phyloP scores from a whole-genome alignment of 2,113 vertebrate genomes.

The Lamprotornis superbus region DNA sequence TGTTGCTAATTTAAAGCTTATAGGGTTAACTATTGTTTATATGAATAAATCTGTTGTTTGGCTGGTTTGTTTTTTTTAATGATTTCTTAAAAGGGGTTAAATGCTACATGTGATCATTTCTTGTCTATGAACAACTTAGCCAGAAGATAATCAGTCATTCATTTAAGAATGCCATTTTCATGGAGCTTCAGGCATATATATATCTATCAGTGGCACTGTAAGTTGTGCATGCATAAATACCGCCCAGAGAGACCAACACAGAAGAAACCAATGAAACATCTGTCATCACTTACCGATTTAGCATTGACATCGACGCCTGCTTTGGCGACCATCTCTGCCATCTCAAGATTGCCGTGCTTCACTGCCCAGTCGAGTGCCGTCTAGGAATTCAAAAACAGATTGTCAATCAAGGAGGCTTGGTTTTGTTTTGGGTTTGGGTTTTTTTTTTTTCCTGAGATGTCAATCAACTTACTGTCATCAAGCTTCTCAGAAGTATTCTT shows the following conservation, averaged over 20 bases:
- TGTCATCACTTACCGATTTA: conserved; percentile 80
- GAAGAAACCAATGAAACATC: conserved; percentile 68
- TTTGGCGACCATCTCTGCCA: conserved; percentile 75
- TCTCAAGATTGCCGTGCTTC: conserved; percentile 66
- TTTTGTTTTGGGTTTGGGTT: conserved; percentile 2
- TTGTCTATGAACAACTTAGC: not conserved
- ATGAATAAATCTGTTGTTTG: not conserved
- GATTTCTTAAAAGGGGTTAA: conserved; percentile 6
- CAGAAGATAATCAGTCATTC: conserved; percentile 8
- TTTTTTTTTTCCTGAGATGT: conserved; percentile 7
- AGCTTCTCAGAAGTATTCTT: conserved; percentile 43
- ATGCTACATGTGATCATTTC: not conserved
- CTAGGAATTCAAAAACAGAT: conserved; percentile 66
- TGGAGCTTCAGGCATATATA: not conserved
- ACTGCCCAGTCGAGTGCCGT: conserved; percentile 76
- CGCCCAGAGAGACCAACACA: conserved; percentile 58
- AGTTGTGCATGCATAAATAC: conserved; percentile 68
- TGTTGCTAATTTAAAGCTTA: conserved; percentile 5
- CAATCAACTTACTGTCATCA: conserved; percentile 61
- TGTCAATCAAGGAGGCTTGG: conserved; percentile 63
- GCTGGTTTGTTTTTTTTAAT: not conserved
- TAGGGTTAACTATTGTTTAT: not conserved
- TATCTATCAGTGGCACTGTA: not conserved
- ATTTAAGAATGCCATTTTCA: conserved; percentile 31
- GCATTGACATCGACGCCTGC: conserved; percentile 78